phyloP scores from a whole-genome alignment of 1,140 invertebrate species.

The Ptiloglossa arizonensis region DNA sequence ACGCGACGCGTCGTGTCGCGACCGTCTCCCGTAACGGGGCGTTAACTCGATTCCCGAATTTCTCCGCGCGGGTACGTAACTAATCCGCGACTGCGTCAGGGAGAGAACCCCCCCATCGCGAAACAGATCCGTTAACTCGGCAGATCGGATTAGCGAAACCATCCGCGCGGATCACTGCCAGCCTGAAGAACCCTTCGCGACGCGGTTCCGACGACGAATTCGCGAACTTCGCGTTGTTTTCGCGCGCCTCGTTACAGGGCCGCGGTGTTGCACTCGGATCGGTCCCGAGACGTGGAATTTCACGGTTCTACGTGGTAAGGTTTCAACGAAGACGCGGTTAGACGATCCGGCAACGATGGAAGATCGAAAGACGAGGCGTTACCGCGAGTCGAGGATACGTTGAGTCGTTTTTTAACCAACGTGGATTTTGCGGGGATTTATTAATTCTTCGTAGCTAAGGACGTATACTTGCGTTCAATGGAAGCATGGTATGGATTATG shows the following conservation, averaged over 20 bases:
- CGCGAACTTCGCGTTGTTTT: neutral
- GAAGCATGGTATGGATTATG: no score
- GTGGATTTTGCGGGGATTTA: no score
- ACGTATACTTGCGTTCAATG: no score
- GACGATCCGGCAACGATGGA: neutral
- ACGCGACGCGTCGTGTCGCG: slow-evolving; percentile 9
- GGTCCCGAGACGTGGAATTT: no score
- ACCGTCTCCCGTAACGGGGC: slow-evolving; percentile 13
- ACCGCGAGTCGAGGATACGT: no score
- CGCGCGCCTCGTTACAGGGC: neutral
- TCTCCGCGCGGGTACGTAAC: slow-evolving; percentile 16
- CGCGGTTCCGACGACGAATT: neutral
- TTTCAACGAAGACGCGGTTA: neutral
- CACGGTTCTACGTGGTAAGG: no score
- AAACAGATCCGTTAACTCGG: slow-evolving; percentile 9
- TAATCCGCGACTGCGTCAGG: neutral
- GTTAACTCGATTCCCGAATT: slow-evolving; percentile 53
- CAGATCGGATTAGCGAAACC: slow-evolving; percentile 9
- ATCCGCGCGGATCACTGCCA: neutral
- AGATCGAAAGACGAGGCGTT: no score
- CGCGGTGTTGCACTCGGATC: no score
- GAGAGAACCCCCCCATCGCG: neutral
- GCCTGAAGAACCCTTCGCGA: neutral
- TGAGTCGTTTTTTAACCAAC: no score
- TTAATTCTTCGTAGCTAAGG: no score